A percentile compares a stretch with the other conserved stretches of the same genome.
Evolutionary conservation across 2,888 invertebrate species (phyloP).

Genomic region (Polyploca ridens): DNA sequence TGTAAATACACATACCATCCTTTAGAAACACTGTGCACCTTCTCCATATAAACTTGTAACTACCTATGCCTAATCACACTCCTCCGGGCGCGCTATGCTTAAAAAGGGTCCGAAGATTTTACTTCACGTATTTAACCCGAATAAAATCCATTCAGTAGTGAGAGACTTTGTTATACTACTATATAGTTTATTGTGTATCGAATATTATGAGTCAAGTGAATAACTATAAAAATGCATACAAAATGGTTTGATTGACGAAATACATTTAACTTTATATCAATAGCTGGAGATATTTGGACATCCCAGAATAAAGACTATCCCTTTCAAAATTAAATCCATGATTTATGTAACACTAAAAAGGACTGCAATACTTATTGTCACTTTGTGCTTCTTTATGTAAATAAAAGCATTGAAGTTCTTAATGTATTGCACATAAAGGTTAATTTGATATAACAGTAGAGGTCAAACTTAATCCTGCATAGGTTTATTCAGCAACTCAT

Average conservation of each 20-base stretch:
- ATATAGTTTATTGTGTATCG: too few species aligned
- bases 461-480: constrained; percentile 27
- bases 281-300: neutral
- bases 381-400: neutral
- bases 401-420: neutral
- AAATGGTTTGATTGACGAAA: neutral
- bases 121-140: too few species aligned
- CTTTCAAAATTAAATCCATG: neutral
- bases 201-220: too few species aligned
- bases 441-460: constrained; percentile 22
- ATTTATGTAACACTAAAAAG: neutral
- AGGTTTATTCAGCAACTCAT: constrained; percentile 38
- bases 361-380: neutral
- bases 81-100: too few species aligned
- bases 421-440: neutral
- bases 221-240: neutral
- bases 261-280: neutral
- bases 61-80: too few species aligned
- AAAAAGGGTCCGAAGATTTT: too few species aligned
- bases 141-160: too few species aligned
- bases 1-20: too few species aligned
- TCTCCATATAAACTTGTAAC: too few species aligned
- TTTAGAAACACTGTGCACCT: too few species aligned
- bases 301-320: neutral
- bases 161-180: too few species aligned